Evolutionary conservation across 2,888 invertebrate species (phyloP).

Genomic region (Nomada ferruginata): DNA sequence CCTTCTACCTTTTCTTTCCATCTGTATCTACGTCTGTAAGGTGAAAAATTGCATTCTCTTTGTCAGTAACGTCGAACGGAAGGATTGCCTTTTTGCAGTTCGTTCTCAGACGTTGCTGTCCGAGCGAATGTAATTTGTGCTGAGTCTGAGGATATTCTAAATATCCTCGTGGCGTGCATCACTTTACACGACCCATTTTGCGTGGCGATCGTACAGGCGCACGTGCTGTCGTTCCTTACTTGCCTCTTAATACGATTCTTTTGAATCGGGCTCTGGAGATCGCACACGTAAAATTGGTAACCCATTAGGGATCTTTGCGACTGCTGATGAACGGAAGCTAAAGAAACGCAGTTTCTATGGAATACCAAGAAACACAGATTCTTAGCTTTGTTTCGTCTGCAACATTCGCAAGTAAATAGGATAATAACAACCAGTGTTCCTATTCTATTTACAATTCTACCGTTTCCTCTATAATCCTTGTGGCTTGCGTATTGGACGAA

Average conservation of each 20-base stretch:
- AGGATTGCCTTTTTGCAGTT: background rate
- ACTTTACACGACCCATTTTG: slow-evolving; percentile 28
- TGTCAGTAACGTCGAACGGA: background rate
- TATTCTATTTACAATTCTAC: no score
- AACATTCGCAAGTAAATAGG: slow-evolving; percentile 36
- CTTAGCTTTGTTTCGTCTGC: slow-evolving; percentile 20
- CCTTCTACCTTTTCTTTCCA: slow-evolving; percentile 24
- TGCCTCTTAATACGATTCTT: slow-evolving; percentile 33
- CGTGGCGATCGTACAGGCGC: slow-evolving; percentile 11
- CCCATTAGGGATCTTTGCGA: slow-evolving; percentile 47
- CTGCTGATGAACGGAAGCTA: slow-evolving; percentile 23
- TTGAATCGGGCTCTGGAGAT: slow-evolving; percentile 35
- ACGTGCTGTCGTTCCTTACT: background rate
- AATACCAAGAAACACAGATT: slow-evolving; percentile 13
- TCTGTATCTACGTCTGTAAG: slow-evolving; percentile 11
- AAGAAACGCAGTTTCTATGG: slow-evolving; percentile 6
- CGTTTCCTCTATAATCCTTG: no score
- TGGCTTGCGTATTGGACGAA: no score
- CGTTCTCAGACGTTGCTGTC: background rate
- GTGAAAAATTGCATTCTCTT: slow-evolving; percentile 11
- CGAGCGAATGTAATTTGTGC: slow-evolving; percentile 12
- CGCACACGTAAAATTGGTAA: slow-evolving; percentile 36
- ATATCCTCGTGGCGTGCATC: slow-evolving; percentile 24
- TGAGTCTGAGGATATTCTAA: slow-evolving; percentile 18
- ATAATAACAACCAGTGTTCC: slow-evolving; percentile 11